Evolutionary conservation across 2,113 vertebrate genomes (phyloP), one percentile per base, ranked within the genome.

Genomic region (Oryzias celebensis): DNA sequence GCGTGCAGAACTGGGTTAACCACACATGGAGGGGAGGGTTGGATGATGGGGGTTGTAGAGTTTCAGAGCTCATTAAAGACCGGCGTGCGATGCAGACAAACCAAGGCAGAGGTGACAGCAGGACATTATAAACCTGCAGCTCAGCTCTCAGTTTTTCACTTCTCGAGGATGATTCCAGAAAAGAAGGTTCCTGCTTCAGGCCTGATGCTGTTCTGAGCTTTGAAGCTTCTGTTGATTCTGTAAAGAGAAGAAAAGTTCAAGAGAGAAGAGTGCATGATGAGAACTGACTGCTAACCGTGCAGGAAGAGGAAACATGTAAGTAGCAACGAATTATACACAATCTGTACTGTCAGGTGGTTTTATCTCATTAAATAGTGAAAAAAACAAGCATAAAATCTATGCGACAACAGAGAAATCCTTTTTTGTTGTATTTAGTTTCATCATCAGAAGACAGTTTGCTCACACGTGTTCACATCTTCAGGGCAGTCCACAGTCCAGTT

Each of bases 231-330:
- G 1, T 12, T 16, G 4, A 36, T 43, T 18, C 16, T 4, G 22
- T 6, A 7, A 28, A 58, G 58, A 52, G 75, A 67, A 51, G 52
- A 74, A 67, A 66, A 59, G 48, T 47, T 58, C 10, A 61, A 58
- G 23, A 43, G 46, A 58, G 58, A 52, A 12, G 46, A 45, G 65
- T 78, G 50, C 74, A 65, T 56, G 63, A 84, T 71, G 71, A 16
- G 28, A 51, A 67, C 67, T 52, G 41, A n/a, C 12, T 20, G 55
- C 43, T 23, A 3, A 41, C 53, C 14, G 14, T 45, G 62, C 52
- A 68, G 23, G 15, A 57, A 41, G 26, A 52, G 46, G n/a, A 28
- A 51, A 46, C 62, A 83, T 85, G 88, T 89, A 45, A 87, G 88
- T 89, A 71, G 18, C 47, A 14, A 12, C 23, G 5, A 7, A 12